Evolutionary conservation across 92 coral and sea anemone genomes (phyloP).

Genomic region (Palythoa grandis): DNA sequence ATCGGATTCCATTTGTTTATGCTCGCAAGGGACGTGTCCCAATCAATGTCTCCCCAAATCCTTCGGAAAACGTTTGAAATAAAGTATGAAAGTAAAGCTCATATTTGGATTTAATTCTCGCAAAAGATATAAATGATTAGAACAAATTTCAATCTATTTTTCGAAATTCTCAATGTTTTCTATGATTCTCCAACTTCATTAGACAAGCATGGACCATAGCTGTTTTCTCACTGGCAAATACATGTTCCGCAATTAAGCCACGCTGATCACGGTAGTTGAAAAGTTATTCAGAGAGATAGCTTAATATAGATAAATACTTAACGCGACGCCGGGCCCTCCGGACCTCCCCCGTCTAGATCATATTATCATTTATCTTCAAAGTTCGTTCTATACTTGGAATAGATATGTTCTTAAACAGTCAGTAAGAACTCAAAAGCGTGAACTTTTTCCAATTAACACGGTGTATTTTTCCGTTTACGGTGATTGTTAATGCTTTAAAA

Average conservation of each 20-base stretch:
- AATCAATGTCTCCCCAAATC: background rate
- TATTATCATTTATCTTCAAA: background rate
- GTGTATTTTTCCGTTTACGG: background rate
- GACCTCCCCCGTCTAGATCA: background rate
- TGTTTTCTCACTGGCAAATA: constrained; percentile 6
- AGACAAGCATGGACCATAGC: background rate
- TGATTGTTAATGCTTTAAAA: background rate
- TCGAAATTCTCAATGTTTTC: background rate
- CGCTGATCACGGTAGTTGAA: background rate
- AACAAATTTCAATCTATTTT: background rate
- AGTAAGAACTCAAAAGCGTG: background rate
- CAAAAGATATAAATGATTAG: background rate
- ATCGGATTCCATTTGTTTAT: background rate
- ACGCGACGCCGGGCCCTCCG: background rate
- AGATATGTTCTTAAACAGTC: background rate
- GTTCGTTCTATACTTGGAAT: background rate
- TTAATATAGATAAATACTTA: constrained; percentile 11
- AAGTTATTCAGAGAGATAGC: background rate
- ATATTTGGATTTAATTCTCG: background rate
- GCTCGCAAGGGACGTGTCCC: background rate
- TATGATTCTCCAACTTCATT: background rate
- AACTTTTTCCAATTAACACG: background rate
- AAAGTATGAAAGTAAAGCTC: background rate
- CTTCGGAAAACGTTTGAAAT: background rate
- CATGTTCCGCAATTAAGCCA: background rate